A percentile compares a stretch with the other conserved stretches of the same genome.
Conservation (phyloP, 2,888 invertebrate genomes). For the Leucania comma region DNA sequence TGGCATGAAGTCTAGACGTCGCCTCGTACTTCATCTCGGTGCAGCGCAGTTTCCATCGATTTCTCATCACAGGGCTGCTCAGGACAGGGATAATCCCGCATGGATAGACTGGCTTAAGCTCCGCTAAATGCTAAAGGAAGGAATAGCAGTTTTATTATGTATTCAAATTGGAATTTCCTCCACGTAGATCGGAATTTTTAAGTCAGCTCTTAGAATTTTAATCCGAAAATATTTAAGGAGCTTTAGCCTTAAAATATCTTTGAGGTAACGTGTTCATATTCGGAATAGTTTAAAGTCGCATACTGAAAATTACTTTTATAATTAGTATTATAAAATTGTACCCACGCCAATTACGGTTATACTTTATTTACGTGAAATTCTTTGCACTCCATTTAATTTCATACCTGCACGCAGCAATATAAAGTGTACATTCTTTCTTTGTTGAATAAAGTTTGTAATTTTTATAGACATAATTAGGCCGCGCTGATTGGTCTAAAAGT, state of each 20-base stretch:
- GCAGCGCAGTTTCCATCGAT: constrained; percentile 58
- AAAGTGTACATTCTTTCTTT: neutral
- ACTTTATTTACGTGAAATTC: constrained; percentile 13
- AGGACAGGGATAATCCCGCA: constrained; percentile 60
- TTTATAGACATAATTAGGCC: neutral
- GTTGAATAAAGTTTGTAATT: constrained; percentile 1
- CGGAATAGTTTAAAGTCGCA: constrained; percentile 30
- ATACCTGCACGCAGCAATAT: constrained; percentile 31
- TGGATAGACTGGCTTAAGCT: constrained; percentile 54
- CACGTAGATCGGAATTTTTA: constrained; percentile 50
- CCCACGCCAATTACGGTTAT: neutral
- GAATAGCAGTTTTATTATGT: constrained; percentile 45
- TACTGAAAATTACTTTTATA: constrained; percentile 19
- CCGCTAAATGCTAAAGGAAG: constrained; percentile 49
- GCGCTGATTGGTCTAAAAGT: neutral
- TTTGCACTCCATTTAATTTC: constrained; percentile 11
- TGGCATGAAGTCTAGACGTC: constrained; percentile 57
- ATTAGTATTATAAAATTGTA: constrained; percentile 15
- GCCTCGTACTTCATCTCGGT: constrained; percentile 48
- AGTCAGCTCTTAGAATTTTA: constrained; percentile 37
- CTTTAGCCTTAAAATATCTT: constrained; percentile 39
- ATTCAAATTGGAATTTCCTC: constrained; percentile 51
- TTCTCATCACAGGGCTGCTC: constrained; percentile 60
- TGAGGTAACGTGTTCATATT: constrained; percentile 28
- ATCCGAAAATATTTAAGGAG: constrained; percentile 43